Conservation (phyloP, 2,113 vertebrate genomes). For the Neodontobutis hainanensis region DNA sequence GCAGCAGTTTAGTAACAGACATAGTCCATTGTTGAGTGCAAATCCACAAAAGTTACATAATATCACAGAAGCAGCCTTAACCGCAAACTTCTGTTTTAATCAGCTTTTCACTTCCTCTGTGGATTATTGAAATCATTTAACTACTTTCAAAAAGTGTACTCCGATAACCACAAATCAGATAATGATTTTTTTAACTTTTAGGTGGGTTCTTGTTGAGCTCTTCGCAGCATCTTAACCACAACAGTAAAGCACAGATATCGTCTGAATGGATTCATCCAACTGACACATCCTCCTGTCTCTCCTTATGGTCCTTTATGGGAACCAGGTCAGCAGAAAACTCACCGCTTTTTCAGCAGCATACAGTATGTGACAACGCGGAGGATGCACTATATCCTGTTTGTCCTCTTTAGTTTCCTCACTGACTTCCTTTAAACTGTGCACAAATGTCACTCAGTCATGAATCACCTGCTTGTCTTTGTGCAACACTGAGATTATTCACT, state of each 20-base stretch:
- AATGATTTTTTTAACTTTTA: conserved; percentile 37
- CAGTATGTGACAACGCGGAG: conserved; percentile 39
- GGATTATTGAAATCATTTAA: not conserved
- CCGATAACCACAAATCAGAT: too few relatives aligned
- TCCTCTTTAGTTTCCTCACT: conserved; percentile 50
- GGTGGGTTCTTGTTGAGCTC: conserved; percentile 74
- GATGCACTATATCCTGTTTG: conserved; percentile 51
- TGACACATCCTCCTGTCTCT: conserved; percentile 62
- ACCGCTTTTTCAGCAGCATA: not conserved
- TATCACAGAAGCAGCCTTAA: not conserved
- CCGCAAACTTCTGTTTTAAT: conserved; percentile 40
- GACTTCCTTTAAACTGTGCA: conserved; percentile 62
- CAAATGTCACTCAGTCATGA: conserved; percentile 49
- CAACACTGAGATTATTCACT: conserved; percentile 40
- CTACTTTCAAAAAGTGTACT: not conserved
- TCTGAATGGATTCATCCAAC: conserved; percentile 72
- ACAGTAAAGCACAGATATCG: conserved; percentile 50
- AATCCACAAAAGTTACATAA: too few relatives aligned
- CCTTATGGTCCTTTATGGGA: conserved; percentile 73
- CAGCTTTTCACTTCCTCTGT: conserved; percentile 8
- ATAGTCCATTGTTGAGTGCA: too few relatives aligned
- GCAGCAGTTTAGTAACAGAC: too few relatives aligned
- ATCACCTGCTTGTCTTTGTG: conserved; percentile 59
- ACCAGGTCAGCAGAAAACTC: conserved; percentile 65
- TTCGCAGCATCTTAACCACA: conserved; percentile 33